These are phyloP conservation scores for Habrosyne pyritoides DNA, from an alignment of 2,888 invertebrate genomes.

Conservation along the genomic window DNA sequence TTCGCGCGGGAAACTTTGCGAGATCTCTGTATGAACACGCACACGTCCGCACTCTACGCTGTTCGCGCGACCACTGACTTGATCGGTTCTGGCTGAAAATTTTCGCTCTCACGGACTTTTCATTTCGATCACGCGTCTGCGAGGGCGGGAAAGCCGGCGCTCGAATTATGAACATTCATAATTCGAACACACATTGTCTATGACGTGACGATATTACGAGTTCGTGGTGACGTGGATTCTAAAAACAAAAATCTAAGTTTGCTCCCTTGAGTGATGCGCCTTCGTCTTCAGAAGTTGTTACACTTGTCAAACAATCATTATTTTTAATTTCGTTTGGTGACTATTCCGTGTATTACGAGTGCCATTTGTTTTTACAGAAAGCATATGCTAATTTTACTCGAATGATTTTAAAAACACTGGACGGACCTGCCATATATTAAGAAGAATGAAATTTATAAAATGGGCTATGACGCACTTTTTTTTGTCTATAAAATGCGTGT, in stretches of 20 bases:
- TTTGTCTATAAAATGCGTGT: not conserved
- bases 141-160: conserved; percentile 58
- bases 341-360: not conserved
- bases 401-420: not conserved
- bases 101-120: conserved; percentile 55
- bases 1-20: conserved; percentile 64
- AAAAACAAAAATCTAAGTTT: not conserved
- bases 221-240: not conserved
- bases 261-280: not conserved
- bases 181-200: conserved; percentile 33
- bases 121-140: conserved; percentile 52
- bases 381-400: not conserved
- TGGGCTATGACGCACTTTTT: too few relatives aligned
- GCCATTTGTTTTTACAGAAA: not conserved
- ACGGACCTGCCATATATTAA: not conserved
- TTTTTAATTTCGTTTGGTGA: not conserved
- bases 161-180: conserved; percentile 47
- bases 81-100: conserved; percentile 40
- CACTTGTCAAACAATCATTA: conserved; percentile 1
- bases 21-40: conserved; percentile 22
- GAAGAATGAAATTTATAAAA: not conserved
- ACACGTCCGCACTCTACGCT: conserved; percentile 51
- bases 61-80: conserved; percentile 59
- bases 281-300: not conserved
- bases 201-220: conserved; percentile 22